A percentile compares a stretch with the other conserved stretches of the same genome.
phyloP scores from a whole-genome alignment of 2,888 invertebrate genomes.

The Sarcophaga caerulescens region DNA sequence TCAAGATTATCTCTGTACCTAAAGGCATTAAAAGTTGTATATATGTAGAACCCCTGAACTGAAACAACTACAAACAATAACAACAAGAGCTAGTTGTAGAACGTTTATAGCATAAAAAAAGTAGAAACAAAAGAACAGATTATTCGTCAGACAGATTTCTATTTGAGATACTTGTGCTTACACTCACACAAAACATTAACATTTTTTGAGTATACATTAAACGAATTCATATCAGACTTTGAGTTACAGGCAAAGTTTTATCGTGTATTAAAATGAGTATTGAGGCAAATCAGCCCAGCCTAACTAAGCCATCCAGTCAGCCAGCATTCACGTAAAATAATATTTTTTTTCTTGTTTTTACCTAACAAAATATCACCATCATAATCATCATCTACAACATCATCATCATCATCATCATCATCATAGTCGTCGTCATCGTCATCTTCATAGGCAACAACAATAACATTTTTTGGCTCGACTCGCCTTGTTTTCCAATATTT shows the following conservation, averaged over 20 bases:
- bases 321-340: constrained; percentile 48
- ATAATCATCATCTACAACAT: constrained; percentile 43
- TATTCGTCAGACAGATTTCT: constrained; percentile 2
- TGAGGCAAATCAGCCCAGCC: constrained; percentile 50
- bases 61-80: constrained; percentile 36
- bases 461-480: not conserved
- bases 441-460: not conserved
- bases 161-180: constrained; percentile 3
- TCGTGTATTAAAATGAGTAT: constrained; percentile 15
- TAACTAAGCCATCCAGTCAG: constrained; percentile 47
- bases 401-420: constrained; percentile 55
- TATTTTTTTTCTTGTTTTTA: constrained; percentile 26
- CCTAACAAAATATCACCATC: constrained; percentile 64
- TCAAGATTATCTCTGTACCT: constrained; percentile 58
- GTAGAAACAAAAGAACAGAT: constrained; percentile 10
- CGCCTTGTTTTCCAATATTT: constrained; percentile 40
- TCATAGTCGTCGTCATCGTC: constrained; percentile 24
- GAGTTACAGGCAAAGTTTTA: constrained; percentile 43
- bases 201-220: too few species aligned
- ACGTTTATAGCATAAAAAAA: too few species aligned
- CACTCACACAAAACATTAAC: constrained; percentile 11
- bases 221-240: constrained; percentile 28
- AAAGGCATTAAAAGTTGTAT: constrained; percentile 57
- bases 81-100: not conserved
- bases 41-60: constrained; percentile 36